These are phyloP conservation scores for Notoglanidium macrostoma DNA, from an alignment of 2,797 vertebrate species.

Conservation along the genomic window DNA sequence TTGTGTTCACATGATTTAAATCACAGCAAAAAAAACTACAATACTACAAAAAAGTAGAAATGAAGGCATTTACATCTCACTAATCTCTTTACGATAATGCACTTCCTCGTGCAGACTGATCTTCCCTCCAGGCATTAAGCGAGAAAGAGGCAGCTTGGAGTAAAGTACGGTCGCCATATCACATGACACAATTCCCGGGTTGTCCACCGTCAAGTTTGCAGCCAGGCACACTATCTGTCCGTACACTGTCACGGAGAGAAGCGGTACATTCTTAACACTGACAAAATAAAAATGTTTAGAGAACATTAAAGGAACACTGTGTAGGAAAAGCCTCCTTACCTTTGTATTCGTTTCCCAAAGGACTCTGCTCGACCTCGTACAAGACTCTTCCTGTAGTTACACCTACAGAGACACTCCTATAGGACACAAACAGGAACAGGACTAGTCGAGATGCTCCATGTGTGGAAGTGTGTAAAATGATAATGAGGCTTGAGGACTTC, in stretches of 20 bases:
- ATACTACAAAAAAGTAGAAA: too few relatives aligned
- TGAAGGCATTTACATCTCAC: constrained; percentile 61
- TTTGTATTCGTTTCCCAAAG: constrained; percentile 71
- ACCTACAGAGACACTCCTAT: constrained; percentile 65
- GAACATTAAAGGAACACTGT: background rate
- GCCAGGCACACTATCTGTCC: constrained; percentile 71
- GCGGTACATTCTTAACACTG: background rate
- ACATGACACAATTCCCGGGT: constrained; percentile 70
- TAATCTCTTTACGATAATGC: background rate
- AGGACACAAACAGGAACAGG: background rate
- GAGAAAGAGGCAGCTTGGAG: constrained; percentile 59
- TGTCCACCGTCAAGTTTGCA: constrained; percentile 69
- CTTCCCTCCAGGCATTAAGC: constrained; percentile 58
- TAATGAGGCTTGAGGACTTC: too few relatives aligned
- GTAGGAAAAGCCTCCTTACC: constrained; percentile 51
- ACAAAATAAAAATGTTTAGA: background rate
- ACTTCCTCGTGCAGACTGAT: constrained; percentile 66
- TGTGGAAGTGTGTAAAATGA: background rate
- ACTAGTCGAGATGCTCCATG: background rate
- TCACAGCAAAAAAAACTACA: background rate
- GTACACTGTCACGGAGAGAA: constrained; percentile 59
- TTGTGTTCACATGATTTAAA: background rate
- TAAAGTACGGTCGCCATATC: constrained; percentile 62
- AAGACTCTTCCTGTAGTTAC: constrained; percentile 67
- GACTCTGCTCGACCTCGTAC: constrained; percentile 69